These are phyloP conservation scores for Micropoecilia bifurca DNA, from an alignment of 2,797 vertebrate species.

Conservation along the genomic window DNA sequence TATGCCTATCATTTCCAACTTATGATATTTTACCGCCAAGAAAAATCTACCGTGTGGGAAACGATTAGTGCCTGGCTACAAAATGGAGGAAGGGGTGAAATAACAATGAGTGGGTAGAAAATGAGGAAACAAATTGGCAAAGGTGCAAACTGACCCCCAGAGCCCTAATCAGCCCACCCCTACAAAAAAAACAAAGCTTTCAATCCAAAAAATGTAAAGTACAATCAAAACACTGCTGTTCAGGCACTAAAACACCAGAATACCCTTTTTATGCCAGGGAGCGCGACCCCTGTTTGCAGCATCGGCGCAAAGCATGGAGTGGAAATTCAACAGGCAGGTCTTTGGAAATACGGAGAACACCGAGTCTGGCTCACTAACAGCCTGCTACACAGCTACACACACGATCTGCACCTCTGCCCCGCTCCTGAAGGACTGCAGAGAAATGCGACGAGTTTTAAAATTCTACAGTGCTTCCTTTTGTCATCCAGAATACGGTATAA, in stretches of 20 bases:
- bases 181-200: background rate
- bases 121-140: background rate
- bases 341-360: constrained; percentile 11
- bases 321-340: constrained; percentile 5
- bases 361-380: background rate
- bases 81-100: background rate
- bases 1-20: background rate
- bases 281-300: constrained; percentile 24
- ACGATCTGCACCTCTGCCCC: constrained; percentile 51
- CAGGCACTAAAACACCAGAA: constrained; percentile 5
- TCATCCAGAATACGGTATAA: constrained; percentile 81
- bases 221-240: constrained; percentile 1
- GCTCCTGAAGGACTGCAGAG: constrained; percentile 52
- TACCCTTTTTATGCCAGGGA: background rate
- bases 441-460: constrained; percentile 65
- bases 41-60: background rate
- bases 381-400: constrained; percentile 22
- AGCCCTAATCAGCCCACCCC: background rate
- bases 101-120: background rate
- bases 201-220: background rate
- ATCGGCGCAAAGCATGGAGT: constrained; percentile 25
- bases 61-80: background rate
- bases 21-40: background rate
- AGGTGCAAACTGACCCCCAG: background rate
- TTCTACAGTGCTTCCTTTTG: constrained; percentile 82